These are phyloP conservation scores for Bombylius major DNA, from an alignment of 2,888 invertebrate genomes.

Conservation along the genomic window DNA sequence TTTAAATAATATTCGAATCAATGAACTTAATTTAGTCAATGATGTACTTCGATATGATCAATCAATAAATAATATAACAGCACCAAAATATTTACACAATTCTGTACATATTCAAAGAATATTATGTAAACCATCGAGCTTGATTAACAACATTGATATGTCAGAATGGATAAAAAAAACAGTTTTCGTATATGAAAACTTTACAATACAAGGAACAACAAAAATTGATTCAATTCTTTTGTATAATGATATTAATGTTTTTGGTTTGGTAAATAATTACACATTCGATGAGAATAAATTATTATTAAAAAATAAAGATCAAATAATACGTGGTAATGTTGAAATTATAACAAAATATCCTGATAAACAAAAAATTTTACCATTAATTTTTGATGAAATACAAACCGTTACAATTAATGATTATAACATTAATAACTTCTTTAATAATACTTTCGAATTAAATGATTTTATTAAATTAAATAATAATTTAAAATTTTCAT, in stretches of 20 bases:
- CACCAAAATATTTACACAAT: conserved; percentile 31
- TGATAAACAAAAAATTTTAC: conserved; percentile 20
- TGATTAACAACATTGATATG: conserved; percentile 38
- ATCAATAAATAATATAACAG: conserved; percentile 34
- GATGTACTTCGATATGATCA: conserved; percentile 40
- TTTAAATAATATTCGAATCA: conserved; percentile 34
- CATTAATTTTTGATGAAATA: conserved; percentile 25
- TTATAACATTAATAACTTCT: conserved; percentile 27
- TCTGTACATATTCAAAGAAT: conserved; percentile 33
- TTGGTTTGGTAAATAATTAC: conserved; percentile 31
- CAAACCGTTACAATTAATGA: conserved; percentile 27
- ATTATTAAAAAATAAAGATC: conserved; percentile 25
- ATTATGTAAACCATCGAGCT: conserved; percentile 21
- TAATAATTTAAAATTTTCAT: conserved; percentile 23
- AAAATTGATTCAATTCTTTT: conserved; percentile 24
- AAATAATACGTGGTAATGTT: conserved; percentile 22
- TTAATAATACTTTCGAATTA: conserved; percentile 22
- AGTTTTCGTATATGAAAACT: conserved; percentile 31
- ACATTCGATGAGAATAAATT: conserved; percentile 33
- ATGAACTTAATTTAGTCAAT: conserved; percentile 38
- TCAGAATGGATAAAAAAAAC: conserved; percentile 37
- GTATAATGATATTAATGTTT: conserved; percentile 25
- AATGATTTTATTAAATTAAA: neutral
- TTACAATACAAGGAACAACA: conserved; percentile 38
- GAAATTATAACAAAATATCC: conserved; percentile 20